Evolutionary conservation across 2,113 vertebrate genomes (phyloP), one percentile per base, ranked within the genome.

Genomic region (Andinoacara biseriatus): DNA sequence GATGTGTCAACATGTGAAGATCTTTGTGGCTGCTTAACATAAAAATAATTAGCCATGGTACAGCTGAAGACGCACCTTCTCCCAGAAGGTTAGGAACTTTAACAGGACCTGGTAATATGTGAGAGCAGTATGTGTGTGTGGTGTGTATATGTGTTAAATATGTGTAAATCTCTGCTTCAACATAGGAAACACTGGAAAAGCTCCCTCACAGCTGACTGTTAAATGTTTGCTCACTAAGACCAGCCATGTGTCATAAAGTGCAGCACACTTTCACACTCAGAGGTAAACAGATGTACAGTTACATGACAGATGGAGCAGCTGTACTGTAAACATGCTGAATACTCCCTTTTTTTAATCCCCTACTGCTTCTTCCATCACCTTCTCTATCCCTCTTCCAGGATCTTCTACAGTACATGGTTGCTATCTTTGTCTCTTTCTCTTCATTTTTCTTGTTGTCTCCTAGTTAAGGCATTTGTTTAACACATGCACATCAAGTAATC

Each of bases 391-490:
- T 22, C 56, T 58, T 14, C 2, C 40, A 57, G 59, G 3, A 62
- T 35, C 26, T 31, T n/a, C 17, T 46, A 18, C 46, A 40, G 7
- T 22, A 57, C 22, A 62, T 58, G n/a, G 3, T 72, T 49, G 15
- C 78, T 26, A 58, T 81, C 43, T 56, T 72, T 82, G 29, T 80
- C 38, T 46, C 40, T 35, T 60, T 57, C 43, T 60, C n/a, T 75
- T 31, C 54, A 65, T 83, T 63, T 54, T 76, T 14, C 62, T 86
- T 1, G 3, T 85, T 86, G 63, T 77, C 80, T 86, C 81, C 74
- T 76, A 86, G 78, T 91, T 63, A 78, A 84, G 77, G 77, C 84
- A 85, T 86, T 89, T 89, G 84, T 91, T 88, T 89, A 81, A 79
- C 85, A 40, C 74, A 81, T 38, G 3, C 67, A 83, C 35, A 29